Percentiles rank a stretch among this genome's conserved stretches.
Evolutionary conservation across 1,140 invertebrate species (phyloP).

Genomic region (Ceratitis capitata): DNA sequence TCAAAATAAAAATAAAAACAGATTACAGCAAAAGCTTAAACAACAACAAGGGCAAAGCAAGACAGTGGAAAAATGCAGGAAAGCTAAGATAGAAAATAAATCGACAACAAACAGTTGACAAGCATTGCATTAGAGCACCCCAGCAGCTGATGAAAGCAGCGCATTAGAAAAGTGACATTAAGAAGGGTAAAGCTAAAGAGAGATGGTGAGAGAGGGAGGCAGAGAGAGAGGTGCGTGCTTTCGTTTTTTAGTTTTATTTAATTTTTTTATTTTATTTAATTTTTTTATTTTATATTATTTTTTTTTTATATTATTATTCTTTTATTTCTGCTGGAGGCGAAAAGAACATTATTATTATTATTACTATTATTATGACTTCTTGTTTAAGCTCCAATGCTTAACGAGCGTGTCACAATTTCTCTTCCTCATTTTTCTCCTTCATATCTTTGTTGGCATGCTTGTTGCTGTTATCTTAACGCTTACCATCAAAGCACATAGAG

Average conservation of each 20-base stretch:
- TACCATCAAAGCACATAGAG: not conserved
- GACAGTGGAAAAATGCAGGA: not conserved
- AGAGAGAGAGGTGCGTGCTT: too few species aligned
- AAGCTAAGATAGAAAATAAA: not conserved
- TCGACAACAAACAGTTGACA: not conserved
- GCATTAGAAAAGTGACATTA: not conserved
- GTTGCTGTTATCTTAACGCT: not conserved
- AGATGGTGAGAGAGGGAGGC: too few species aligned
- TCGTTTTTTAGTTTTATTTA: too few species aligned
- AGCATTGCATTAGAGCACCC: too few species aligned
- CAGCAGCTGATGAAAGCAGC: not conserved
- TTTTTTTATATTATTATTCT: too few species aligned
- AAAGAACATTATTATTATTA: too few species aligned
- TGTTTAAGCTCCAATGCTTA: not conserved
- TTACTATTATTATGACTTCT: slow-evolving; percentile 4
- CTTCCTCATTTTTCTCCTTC: not conserved
- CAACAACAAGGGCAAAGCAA: not conserved
- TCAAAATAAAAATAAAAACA: not conserved
- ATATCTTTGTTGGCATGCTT: not conserved
- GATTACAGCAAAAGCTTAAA: not conserved
- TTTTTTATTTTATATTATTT: too few species aligned
- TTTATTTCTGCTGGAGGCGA: not conserved
- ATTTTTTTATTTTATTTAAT: too few species aligned
- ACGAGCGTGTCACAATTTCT: slow-evolving; percentile 1
- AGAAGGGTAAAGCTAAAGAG: not conserved